Conservation (phyloP, 2,888 invertebrate genomes). For the Taphrorychus bicolor region DNA sequence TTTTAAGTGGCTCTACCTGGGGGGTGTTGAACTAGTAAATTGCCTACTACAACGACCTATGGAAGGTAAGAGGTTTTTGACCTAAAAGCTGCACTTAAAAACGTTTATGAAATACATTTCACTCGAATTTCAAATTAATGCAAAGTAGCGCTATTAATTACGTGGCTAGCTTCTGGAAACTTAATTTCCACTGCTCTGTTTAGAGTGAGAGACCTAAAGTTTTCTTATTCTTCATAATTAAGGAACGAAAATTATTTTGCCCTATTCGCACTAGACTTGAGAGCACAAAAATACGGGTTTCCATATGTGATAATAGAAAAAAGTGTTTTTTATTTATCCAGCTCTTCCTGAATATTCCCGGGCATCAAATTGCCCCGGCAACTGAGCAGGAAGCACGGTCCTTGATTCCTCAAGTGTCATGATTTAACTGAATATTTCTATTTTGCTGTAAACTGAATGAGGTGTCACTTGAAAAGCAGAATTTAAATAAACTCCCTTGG, state of each 20-base stretch:
- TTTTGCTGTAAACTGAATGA: slow-evolving; percentile 13
- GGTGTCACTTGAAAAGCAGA: slow-evolving; percentile 20
- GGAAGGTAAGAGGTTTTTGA: background rate
- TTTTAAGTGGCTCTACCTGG: no score
- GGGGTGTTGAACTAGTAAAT: no score
- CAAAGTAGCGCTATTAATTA: background rate
- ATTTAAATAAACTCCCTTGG: slow-evolving; percentile 5
- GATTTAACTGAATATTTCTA: slow-evolving; percentile 15
- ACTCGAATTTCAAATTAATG: background rate
- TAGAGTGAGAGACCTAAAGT: background rate
- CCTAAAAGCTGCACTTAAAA: background rate
- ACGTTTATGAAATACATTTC: background rate
- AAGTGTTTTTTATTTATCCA: background rate
- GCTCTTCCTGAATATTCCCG: background rate
- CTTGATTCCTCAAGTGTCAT: slow-evolving; percentile 5
- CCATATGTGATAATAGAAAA: background rate
- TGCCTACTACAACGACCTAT: no score
- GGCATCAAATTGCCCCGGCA: background rate
- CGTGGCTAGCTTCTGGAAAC: background rate
- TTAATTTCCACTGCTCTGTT: background rate
- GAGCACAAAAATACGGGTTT: background rate
- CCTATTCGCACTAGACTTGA: background rate
- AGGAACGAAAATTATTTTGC: background rate
- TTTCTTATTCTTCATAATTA: background rate
- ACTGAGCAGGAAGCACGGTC: background rate